Evolutionary conservation across 2,113 vertebrate species (phyloP).

Genomic region (Spizaetus ornatus): DNA sequence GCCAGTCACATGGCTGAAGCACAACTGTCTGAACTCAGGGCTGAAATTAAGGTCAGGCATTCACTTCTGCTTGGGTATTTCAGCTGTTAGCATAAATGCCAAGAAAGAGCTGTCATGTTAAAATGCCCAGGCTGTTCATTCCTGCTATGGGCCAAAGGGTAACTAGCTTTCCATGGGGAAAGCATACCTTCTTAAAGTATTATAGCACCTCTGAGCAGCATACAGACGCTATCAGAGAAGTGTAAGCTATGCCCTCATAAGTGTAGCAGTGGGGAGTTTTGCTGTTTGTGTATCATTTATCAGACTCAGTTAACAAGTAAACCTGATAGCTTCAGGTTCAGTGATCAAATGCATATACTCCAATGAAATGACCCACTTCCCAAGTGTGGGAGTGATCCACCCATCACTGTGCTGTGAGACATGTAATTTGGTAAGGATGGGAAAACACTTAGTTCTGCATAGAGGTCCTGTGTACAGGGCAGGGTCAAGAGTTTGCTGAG

Average conservation of each 20-base stretch:
- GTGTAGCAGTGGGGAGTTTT: not conserved
- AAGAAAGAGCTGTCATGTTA: not conserved
- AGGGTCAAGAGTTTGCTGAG: not conserved
- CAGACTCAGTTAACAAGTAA: not conserved
- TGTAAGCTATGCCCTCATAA: not conserved
- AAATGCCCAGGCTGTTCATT: not conserved
- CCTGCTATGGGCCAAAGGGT: not conserved
- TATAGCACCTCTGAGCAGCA: not conserved
- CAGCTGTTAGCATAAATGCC: not conserved
- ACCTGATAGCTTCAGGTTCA: not conserved
- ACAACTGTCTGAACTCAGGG: slow-evolving; percentile 80
- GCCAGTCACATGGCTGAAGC: slow-evolving; percentile 80
- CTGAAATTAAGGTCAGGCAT: slow-evolving; percentile 80
- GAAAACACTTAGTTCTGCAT: not conserved
- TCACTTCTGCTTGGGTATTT: not conserved
- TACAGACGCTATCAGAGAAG: not conserved
- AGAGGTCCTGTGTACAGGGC: not conserved
- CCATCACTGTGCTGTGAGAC: not conserved
- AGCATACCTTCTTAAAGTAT: not conserved
- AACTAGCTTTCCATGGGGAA: not conserved
- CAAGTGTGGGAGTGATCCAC: not conserved
- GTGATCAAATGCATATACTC: not conserved
- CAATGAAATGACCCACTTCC: not conserved
- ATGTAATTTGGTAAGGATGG: not conserved
- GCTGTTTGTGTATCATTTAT: not conserved